Evolutionary conservation across 2,113 vertebrate genomes (phyloP).

Genomic region (Oreochromis aureus): DNA sequence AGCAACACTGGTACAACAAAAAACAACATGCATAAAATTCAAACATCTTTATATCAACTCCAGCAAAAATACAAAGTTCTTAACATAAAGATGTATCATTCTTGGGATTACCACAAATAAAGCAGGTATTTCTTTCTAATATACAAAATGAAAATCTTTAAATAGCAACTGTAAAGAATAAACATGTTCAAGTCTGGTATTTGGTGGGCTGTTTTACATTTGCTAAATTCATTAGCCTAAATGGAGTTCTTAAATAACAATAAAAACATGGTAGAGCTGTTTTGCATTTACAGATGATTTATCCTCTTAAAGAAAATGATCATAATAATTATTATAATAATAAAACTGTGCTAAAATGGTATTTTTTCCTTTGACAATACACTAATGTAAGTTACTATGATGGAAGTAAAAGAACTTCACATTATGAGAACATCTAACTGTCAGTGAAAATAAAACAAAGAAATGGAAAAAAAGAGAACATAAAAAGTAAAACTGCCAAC

Average conservation of each 20-base stretch:
- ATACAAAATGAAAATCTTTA: constrained; percentile 71
- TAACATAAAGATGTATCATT: constrained; percentile 62
- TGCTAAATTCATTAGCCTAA: constrained; percentile 34
- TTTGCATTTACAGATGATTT: constrained; percentile 58
- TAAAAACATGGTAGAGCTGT: constrained; percentile 54
- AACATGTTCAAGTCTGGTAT: constrained; percentile 70
- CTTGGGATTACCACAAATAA: constrained; percentile 71
- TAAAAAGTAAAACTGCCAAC: constrained; percentile 26
- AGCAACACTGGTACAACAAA: not conserved
- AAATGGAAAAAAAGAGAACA: not conserved
- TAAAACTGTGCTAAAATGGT: constrained; percentile 59
- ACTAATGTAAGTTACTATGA: constrained; percentile 31
- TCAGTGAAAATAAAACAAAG: constrained; percentile 22
- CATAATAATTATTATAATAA: constrained; percentile 15
- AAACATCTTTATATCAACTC: constrained; percentile 71
- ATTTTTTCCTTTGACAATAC: constrained; percentile 10
- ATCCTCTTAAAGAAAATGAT: constrained; percentile 26
- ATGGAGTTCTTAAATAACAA: constrained; percentile 65
- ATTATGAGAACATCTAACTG: constrained; percentile 48
- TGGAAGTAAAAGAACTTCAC: constrained; percentile 45
- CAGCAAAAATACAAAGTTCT: constrained; percentile 70
- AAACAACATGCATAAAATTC: constrained; percentile 47
- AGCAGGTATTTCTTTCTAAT: constrained; percentile 69
- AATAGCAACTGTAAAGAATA: constrained; percentile 71
- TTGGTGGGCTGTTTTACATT: constrained; percentile 60